Percentiles rank a stretch among this genome's conserved stretches.
phyloP scores from a whole-genome alignment of 2,888 invertebrate genomes.

The Steinernema scapterisci region DNA sequence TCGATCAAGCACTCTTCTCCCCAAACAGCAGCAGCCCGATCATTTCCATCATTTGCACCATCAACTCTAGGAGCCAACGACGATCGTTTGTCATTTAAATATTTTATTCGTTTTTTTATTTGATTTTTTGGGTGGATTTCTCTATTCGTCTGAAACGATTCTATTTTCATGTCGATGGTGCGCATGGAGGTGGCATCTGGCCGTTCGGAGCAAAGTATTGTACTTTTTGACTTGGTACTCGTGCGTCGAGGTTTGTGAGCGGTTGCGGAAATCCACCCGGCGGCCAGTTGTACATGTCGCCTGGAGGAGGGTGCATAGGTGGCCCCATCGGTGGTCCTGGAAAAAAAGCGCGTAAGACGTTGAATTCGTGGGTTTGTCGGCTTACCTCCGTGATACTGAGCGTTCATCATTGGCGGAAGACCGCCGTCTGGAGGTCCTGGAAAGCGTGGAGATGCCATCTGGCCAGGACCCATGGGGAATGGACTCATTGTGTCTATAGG shows the following conservation, averaged over 20 bases:
- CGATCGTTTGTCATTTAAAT: no score
- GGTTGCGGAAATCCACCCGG: slow-evolving; percentile 75
- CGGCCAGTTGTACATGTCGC: slow-evolving; percentile 31
- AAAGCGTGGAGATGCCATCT: slow-evolving; percentile 2
- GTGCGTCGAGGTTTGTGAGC: slow-evolving; percentile 76
- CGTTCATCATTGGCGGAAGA: slow-evolving; percentile 16
- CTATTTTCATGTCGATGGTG: background rate
- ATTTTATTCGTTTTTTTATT: no score
- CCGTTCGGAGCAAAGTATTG: slow-evolving; percentile 75
- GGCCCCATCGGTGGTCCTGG: background rate
- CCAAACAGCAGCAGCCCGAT: no score
- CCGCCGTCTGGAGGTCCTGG: slow-evolving; percentile 7
- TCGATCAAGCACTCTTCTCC: no score
- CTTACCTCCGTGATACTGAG: slow-evolving; percentile 9
- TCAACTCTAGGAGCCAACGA: no score
- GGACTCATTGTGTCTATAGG: background rate
- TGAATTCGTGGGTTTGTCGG: no score
- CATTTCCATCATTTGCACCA: no score
- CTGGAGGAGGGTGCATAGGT: background rate
- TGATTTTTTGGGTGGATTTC: background rate
- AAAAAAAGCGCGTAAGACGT: background rate
- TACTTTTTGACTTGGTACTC: slow-evolving; percentile 77
- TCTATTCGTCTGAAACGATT: background rate
- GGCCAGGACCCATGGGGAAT: background rate
- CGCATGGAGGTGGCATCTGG: slow-evolving; percentile 21